Conservation (phyloP, 2,797 vertebrate species). For the Oreochromis mossambicus region DNA sequence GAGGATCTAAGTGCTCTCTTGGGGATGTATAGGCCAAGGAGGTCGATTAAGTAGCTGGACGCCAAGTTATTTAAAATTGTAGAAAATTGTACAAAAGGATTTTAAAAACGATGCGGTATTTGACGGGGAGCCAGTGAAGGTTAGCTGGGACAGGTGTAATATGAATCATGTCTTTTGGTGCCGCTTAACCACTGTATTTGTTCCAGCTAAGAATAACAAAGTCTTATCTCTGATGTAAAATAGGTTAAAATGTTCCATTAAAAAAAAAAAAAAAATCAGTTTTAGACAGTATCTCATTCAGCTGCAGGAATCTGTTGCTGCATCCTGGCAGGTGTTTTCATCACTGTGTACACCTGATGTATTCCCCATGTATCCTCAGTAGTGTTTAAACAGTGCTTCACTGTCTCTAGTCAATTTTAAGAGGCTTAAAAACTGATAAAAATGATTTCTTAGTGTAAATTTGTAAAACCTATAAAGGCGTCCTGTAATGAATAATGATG, state of each 20-base stretch:
- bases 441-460: neutral
- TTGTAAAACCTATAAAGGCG: fast-evolving
- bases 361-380: neutral
- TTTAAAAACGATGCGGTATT: too few relatives aligned
- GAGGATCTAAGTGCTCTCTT: too few relatives aligned
- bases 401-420: neutral
- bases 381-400: fast-evolving
- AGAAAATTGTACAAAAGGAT: too few relatives aligned
- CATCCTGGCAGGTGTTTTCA: neutral
- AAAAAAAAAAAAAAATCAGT: fast-evolving
- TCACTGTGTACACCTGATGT: neutral
- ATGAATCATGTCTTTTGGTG: too few relatives aligned
- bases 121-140: too few relatives aligned
- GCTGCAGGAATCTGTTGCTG: neutral
- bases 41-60: too few relatives aligned
- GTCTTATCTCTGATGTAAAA: neutral
- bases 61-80: too few relatives aligned
- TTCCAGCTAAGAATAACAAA: neutral
- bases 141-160: too few relatives aligned
- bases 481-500: neutral
- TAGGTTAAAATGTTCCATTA: fast-evolving
- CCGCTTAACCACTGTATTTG: fast-evolving
- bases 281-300: neutral
- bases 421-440: neutral
- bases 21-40: too few relatives aligned